Evolutionary conservation across 2,888 invertebrate genomes (phyloP).

Genomic region (Amphipoea lucens): DNA sequence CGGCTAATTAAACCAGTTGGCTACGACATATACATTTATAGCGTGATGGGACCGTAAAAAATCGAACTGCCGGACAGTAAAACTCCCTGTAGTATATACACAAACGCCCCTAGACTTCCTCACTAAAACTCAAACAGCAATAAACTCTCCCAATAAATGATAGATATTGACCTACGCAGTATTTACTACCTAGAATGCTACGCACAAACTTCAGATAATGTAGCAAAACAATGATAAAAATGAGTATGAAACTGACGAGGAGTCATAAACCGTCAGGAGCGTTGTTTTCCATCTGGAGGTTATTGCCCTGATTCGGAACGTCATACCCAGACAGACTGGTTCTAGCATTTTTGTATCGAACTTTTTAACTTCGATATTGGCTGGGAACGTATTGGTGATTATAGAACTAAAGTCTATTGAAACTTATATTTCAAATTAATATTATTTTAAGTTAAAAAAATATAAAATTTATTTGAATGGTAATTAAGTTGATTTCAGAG

Average conservation of each 20-base stretch:
- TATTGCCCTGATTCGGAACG: conserved; percentile 47
- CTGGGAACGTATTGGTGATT: background rate
- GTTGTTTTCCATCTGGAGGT: conserved; percentile 51
- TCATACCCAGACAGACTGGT: conserved; percentile 39
- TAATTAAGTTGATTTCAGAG: no score
- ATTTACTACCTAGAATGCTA: background rate
- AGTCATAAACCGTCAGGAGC: conserved; percentile 7
- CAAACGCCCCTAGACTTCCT: background rate
- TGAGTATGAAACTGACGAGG: conserved; percentile 23
- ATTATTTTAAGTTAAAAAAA: no score
- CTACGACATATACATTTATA: no score
- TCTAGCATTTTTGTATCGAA: conserved; percentile 6
- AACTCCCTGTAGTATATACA: no score
- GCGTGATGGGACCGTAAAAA: no score
- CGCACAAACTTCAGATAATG: conserved; percentile 34
- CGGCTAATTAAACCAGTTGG: no score
- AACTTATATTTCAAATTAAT: no score
- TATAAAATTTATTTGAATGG: no score
- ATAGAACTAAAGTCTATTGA: background rate
- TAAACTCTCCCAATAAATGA: background rate
- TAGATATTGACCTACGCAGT: background rate
- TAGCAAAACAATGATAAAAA: conserved; percentile 47
- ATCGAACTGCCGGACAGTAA: no score
- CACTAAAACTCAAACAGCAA: background rate
- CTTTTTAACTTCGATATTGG: conserved; percentile 23